Base-by-base conservation (phyloP, 1,140 invertebrate species). In the Nomia melanderi region DNA sequence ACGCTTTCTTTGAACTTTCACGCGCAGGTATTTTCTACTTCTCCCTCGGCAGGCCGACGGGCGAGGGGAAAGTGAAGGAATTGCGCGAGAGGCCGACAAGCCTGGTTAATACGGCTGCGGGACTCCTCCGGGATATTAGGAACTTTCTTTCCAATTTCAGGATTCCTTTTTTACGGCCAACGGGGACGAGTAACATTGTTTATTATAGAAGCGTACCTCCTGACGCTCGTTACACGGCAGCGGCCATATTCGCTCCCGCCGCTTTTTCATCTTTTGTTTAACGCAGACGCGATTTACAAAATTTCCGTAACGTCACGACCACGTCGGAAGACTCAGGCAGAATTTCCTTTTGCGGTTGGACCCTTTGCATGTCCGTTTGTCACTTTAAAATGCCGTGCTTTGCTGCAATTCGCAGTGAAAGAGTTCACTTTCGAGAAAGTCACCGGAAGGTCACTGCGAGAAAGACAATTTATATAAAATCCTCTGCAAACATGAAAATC, bases 121-220 rank as follows among this genome's bases (percentile, higher is more conserved):
- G 29, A 29, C 12, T 76, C 73, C 73, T 59, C 20, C 50, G 64
- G 39, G 73, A 76, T 53, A 59, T 69, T 76, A 69, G 31, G n/a
- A 69, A 76, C 64, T 76, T 76, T 76, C 72, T 76, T 76, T 76
- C 73, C 73, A 76, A 76, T 67, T 76, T 76, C 64, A 67, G 17
- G 47, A 67, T 69, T 75, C 39, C 44, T 47, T 76, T 76, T 69
- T 76, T 76, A 47, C 29, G 23, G 23, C 39, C 73, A 31, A 47
- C n/a, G 3, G 50, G 62, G 64, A 75, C 36, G 4, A 14, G 29
- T 17, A 27, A 75, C 64, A 17, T 67, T 75, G 50, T 66, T 66
- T 41, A n/a, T 74, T 14, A 23, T 47, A 14, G n/a, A 9, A 29
- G 3, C 25, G 29, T 47, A n/a, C 11, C n/a, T 0, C 63, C 14